These are phyloP conservation scores for Pleuronectes platessa DNA, from an alignment of 2,113 vertebrate species.

Conservation along the genomic window DNA sequence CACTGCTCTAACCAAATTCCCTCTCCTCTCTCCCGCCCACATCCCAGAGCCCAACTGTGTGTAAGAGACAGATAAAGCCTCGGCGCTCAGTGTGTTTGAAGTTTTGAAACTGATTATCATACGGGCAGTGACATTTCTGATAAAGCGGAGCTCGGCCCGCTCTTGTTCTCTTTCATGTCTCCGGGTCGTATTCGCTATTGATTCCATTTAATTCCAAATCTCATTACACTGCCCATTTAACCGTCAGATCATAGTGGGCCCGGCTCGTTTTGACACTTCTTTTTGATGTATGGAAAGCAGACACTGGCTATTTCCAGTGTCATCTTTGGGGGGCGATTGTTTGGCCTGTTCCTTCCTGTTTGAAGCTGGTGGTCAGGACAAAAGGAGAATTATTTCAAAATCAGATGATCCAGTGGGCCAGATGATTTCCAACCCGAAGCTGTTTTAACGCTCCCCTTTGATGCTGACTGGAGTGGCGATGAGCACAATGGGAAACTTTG, in stretches of 20 bases:
- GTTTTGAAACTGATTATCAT: conserved; percentile 67
- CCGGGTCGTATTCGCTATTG: conserved; percentile 32
- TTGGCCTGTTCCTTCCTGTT: conserved; percentile 25
- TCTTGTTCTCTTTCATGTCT: conserved; percentile 61
- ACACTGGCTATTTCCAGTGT: conserved; percentile 47
- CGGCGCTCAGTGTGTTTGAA: conserved; percentile 51
- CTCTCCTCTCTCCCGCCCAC: conserved; percentile 39
- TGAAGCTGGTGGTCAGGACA: conserved; percentile 53
- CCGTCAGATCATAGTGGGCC: conserved; percentile 55
- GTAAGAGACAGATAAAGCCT: conserved; percentile 59
- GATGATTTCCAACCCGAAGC: conserved; percentile 52
- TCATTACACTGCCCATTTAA: conserved; percentile 60
- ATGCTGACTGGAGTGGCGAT: conserved; percentile 28
- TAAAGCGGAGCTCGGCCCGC: conserved; percentile 38
- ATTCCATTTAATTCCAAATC: conserved; percentile 70
- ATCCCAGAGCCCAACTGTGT: conserved; percentile 65
- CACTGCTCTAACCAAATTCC: conserved; percentile 49
- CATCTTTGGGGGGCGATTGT: conserved; percentile 53
- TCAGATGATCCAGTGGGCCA: conserved; percentile 49
- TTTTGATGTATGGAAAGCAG: too few relatives aligned
- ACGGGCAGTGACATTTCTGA: conserved; percentile 51
- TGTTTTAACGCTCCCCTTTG: conserved; percentile 52
- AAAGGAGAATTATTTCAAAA: conserved; percentile 67
- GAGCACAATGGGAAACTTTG: conserved; percentile 60
- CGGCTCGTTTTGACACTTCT: conserved; percentile 54